A percentile compares a stretch with the other conserved stretches of the same genome.
phyloP scores from a whole-genome alignment of 2,113 vertebrate genomes.

The Synchiropus splendidus region DNA sequence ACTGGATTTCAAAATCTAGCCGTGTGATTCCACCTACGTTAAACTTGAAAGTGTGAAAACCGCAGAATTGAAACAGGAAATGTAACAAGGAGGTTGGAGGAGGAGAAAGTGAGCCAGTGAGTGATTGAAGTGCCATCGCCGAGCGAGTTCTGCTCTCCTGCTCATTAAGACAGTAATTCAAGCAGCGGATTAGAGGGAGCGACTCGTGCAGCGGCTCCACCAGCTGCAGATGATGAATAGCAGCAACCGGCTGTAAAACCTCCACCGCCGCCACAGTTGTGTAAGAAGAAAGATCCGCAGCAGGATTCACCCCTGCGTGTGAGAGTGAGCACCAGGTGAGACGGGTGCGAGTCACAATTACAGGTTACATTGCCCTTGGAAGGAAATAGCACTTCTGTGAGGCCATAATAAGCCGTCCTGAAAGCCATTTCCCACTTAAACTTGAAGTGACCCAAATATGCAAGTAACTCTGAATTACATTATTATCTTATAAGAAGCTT shows the following conservation, averaged over 20 bases:
- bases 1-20: too few relatives aligned
- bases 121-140: constrained; percentile 31
- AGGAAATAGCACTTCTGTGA: too few relatives aligned
- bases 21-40: too few relatives aligned
- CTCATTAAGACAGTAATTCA: constrained; percentile 57
- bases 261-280: constrained; percentile 4
- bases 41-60: not conserved
- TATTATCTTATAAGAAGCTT: too few relatives aligned
- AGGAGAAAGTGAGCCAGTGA: constrained; percentile 31
- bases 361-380: too few relatives aligned
- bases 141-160: constrained; percentile 21
- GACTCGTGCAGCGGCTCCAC: constrained; percentile 17
- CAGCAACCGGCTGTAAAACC: constrained; percentile 21
- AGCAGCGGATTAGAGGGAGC: constrained; percentile 33
- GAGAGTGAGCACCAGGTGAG: not conserved
- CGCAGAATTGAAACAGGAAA: constrained; percentile 24
- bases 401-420: too few relatives aligned
- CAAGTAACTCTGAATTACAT: too few relatives aligned
- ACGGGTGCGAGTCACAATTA: too few relatives aligned
- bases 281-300: constrained; percentile 1
- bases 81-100: constrained; percentile 14
- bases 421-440: too few relatives aligned
- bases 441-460: too few relatives aligned
- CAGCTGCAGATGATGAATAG: constrained; percentile 23
- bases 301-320: not conserved